Evolutionary conservation across 2,797 vertebrate species (phyloP).

Genomic region (Trichosurus vulpecula): DNA sequence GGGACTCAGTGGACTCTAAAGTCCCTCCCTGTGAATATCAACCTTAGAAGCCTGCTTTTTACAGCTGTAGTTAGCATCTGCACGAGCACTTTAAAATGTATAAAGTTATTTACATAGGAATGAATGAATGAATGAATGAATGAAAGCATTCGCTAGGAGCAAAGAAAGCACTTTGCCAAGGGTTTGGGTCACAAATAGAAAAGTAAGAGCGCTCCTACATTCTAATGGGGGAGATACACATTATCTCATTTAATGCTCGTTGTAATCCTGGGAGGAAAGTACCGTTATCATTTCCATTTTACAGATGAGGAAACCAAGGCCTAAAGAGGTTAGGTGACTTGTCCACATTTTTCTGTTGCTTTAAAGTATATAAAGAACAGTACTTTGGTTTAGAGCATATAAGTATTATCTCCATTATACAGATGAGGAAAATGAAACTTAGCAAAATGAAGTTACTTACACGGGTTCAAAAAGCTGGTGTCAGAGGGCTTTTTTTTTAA

Average conservation of each 20-base stretch:
- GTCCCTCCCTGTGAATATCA: background rate
- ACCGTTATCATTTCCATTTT: background rate
- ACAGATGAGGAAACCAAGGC: background rate
- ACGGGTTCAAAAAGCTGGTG: background rate
- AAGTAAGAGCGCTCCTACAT: background rate
- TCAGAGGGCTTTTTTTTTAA: background rate
- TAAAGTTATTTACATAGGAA: background rate
- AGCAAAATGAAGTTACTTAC: background rate
- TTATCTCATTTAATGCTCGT: background rate
- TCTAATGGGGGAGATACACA: background rate
- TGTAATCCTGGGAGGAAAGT: background rate
- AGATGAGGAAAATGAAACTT: background rate
- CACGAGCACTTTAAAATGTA: background rate
- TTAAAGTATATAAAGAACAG: background rate
- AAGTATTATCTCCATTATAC: background rate
- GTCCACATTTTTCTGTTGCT: background rate
- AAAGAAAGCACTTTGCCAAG: background rate
- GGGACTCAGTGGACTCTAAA: background rate
- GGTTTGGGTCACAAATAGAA: background rate
- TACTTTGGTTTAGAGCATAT: background rate
- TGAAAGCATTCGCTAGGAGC: background rate
- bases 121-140: background rate
- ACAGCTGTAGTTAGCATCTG: background rate
- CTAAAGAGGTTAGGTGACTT: background rate
- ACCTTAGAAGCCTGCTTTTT: background rate